Evolutionary conservation across 2,113 vertebrate genomes (phyloP).

Genomic region (Amblyopsis rosae): DNA sequence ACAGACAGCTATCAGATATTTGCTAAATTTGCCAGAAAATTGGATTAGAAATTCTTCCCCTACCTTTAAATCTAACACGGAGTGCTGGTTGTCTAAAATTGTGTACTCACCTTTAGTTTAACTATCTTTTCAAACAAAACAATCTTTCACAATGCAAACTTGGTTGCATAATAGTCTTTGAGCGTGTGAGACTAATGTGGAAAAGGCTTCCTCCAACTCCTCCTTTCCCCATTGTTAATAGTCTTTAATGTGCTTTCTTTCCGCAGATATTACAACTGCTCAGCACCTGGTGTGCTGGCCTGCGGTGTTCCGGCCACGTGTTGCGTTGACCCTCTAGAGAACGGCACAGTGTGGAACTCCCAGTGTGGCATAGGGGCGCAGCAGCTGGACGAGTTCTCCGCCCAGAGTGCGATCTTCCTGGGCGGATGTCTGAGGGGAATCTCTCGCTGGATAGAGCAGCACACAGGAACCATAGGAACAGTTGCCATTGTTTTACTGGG

Average conservation of each 20-base stretch:
- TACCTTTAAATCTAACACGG: no score
- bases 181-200: neutral
- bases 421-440: slow-evolving; percentile 81
- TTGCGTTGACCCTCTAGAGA: slow-evolving; percentile 81
- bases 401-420: slow-evolving; percentile 72
- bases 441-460: slow-evolving; percentile 73
- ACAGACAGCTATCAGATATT: no score
- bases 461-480: slow-evolving; percentile 44
- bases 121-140: no score
- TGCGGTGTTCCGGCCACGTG: slow-evolving; percentile 90
- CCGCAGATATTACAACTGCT: slow-evolving; percentile 92
- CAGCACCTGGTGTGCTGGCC: slow-evolving; percentile 80
- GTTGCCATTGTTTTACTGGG: slow-evolving; percentile 34
- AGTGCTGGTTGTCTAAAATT: no score
- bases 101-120: no score
- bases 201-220: neutral
- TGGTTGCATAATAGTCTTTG: neutral
- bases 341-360: slow-evolving; percentile 78
- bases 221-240: neutral
- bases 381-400: slow-evolving; percentile 68
- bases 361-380: slow-evolving; percentile 83
- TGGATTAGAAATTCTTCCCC: no score
- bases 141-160: neutral
- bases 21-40: no score
- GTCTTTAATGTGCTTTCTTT: neutral